Conservation (phyloP, 2,888 invertebrate genomes). For the Acrobasis suavella region DNA sequence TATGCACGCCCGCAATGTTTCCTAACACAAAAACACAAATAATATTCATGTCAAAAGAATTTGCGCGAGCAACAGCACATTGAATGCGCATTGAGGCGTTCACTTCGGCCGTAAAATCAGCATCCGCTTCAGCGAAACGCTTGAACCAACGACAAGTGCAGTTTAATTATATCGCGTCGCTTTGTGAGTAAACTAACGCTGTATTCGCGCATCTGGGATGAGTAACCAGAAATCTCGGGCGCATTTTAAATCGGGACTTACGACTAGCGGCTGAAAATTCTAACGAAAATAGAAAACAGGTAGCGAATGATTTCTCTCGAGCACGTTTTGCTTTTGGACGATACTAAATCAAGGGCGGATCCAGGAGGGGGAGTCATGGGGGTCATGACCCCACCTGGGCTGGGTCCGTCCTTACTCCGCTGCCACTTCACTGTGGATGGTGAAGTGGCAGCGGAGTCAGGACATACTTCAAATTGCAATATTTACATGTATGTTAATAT, state of each 20-base stretch:
- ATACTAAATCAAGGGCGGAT: too few species aligned
- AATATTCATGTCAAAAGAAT: slow-evolving; percentile 18
- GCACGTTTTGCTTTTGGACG: not conserved
- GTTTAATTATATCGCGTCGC: slow-evolving; percentile 57
- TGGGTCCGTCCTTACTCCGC: too few species aligned
- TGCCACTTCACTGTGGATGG: too few species aligned
- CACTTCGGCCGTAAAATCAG: not conserved
- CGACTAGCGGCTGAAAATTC: slow-evolving; percentile 7
- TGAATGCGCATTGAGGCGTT: slow-evolving; percentile 8
- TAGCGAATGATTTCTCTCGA: slow-evolving; percentile 9
- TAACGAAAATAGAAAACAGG: slow-evolving; percentile 18
- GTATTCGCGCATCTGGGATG: slow-evolving; percentile 56
- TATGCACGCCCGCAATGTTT: slow-evolving; percentile 8
- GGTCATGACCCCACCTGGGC: too few species aligned
- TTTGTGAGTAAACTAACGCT: slow-evolving; percentile 52
- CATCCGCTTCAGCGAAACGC: slow-evolving; percentile 28
- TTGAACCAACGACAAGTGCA: slow-evolving; percentile 41
- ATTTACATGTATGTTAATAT: too few species aligned
- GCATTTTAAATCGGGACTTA: slow-evolving; percentile 49
- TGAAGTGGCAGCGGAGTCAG: too few species aligned
- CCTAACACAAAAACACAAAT: slow-evolving; percentile 17
- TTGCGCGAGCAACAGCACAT: not conserved
- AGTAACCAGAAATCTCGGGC: slow-evolving; percentile 55
- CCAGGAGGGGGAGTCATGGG: too few species aligned
- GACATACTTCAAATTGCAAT: too few species aligned